Base-by-base conservation (phyloP, 2,888 invertebrate genomes). In the Thera britannica region DNA sequence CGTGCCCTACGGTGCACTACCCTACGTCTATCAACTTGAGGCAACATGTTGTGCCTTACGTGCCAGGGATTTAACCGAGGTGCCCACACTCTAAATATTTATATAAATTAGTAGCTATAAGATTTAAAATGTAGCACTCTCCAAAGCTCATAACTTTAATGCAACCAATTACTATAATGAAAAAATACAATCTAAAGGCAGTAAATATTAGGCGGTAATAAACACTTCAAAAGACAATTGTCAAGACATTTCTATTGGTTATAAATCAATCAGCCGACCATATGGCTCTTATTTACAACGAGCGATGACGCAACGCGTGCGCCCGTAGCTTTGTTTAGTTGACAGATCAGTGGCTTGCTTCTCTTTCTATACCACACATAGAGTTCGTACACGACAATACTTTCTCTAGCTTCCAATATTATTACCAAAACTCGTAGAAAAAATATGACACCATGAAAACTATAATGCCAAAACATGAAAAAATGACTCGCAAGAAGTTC, bases 251-350 rank as follows among this genome's bases (percentile, higher is more conserved):
- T 46, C 44, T 41, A 51, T 60, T 38, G 51, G 36, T 52, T 38
- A 38, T 56, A 56, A 62, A 62, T 62, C 62, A 62, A 56, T 56
- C n/a, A 8, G 46, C 6, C 11, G 35, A 46, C 55, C 62, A 62
- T 36, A 58, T 51, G 23, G 36, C 49, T 56, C 44, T n/a, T 56
- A 35, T 56, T 48, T 41, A 41, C 41, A 41, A 41, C 41, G 1
- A 5, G 7, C 41, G 7, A 41, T 41, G 41, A 41, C 41, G 55
- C 62, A 23, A 49, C 44, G 46, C 51, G 5, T 12, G 55, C 62
- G 44, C 52, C 38, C 11, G 36, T 8, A 23, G 54, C 55, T 62
- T 55, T 46, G 55, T 62, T 62, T 44, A 46, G 34, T 3, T 11
- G 61, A 44, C 44, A 54, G 52, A 12, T 49, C 49, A 7, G 49